A percentile compares a stretch with the other conserved stretches of the same genome.
These are phyloP conservation scores for Ditula angustiorana DNA, from an alignment of 2,888 invertebrate species.

Conservation along the genomic window DNA sequence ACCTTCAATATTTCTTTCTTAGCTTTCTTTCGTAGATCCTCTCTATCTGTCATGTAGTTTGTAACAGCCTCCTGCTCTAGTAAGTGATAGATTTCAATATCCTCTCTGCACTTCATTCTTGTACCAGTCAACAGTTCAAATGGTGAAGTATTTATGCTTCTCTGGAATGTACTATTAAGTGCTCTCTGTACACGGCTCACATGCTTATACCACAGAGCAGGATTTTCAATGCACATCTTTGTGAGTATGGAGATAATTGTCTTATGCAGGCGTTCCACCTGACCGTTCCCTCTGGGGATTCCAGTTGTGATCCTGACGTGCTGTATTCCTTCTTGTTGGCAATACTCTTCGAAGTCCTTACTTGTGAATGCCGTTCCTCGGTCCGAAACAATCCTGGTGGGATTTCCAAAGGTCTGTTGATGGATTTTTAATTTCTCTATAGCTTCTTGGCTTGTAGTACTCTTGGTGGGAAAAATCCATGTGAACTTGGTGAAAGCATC, in stretches of 20 bases:
- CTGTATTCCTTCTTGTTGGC: constrained; percentile 54
- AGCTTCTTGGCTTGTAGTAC: too few species aligned
- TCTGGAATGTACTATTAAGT: constrained; percentile 38
- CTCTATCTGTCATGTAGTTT: constrained; percentile 5
- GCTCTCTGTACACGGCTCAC: constrained; percentile 47
- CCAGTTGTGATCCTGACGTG: constrained; percentile 53
- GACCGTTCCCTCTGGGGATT: constrained; percentile 52
- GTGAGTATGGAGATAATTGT: constrained; percentile 54
- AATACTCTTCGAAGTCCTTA: constrained; percentile 54
- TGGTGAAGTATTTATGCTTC: constrained; percentile 27
- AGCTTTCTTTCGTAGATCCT: constrained; percentile 6
- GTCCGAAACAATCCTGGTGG: constrained; percentile 54
- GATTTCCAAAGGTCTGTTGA: constrained; percentile 57
- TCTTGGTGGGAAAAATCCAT: too few species aligned
- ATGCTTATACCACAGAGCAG: constrained; percentile 53
- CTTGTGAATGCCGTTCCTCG: constrained; percentile 59
- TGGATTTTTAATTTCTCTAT: constrained; percentile 49
- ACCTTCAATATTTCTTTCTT: constrained; percentile 19
- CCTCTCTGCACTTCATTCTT: constrained; percentile 32
- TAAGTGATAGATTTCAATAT: constrained; percentile 22
- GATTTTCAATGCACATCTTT: constrained; percentile 54
- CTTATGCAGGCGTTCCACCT: constrained; percentile 54
- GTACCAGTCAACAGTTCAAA: constrained; percentile 27
- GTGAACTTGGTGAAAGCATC: too few species aligned
- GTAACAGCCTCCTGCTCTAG: constrained; percentile 10